Conservation (phyloP, 2,113 vertebrate genomes). For the Reinhardtius hippoglossoides region DNA sequence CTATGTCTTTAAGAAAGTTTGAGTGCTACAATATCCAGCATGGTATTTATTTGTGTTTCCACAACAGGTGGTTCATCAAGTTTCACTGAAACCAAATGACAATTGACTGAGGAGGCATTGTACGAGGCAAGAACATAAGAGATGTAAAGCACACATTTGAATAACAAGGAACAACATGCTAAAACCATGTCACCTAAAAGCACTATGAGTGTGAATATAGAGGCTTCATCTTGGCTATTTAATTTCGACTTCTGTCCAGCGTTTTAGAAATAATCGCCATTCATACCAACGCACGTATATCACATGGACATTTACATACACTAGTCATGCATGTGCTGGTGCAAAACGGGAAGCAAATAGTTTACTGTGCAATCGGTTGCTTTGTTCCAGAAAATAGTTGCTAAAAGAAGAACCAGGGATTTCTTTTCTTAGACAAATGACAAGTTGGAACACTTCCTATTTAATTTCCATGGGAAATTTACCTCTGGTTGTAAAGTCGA, state of each 20-base stretch:
- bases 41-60: neutral
- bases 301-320: neutral
- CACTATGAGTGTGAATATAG: neutral
- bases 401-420: neutral
- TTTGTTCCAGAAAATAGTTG: too few relatives aligned
- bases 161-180: neutral
- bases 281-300: neutral
- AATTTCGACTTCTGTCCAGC: neutral
- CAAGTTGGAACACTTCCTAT: neutral
- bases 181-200: neutral
- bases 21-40: conserved; percentile 13
- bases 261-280: neutral
- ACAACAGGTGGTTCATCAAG: too few relatives aligned
- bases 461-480: too few relatives aligned
- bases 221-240: too few relatives aligned
- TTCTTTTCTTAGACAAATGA: neutral
- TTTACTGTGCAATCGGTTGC: too few relatives aligned
- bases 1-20: conserved; percentile 3
- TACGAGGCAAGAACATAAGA: neutral
- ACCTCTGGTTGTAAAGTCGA: too few relatives aligned
- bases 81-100: conserved; percentile 24
- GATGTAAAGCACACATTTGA: conserved; percentile 9
- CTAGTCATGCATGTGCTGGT: neutral
- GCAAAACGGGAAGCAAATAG: neutral
- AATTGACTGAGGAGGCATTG: conserved; percentile 1